Percentiles rank a stretch among this genome's conserved stretches.
phyloP scores from a whole-genome alignment of 2,113 vertebrate genomes.

The Myotis lucifugus region DNA sequence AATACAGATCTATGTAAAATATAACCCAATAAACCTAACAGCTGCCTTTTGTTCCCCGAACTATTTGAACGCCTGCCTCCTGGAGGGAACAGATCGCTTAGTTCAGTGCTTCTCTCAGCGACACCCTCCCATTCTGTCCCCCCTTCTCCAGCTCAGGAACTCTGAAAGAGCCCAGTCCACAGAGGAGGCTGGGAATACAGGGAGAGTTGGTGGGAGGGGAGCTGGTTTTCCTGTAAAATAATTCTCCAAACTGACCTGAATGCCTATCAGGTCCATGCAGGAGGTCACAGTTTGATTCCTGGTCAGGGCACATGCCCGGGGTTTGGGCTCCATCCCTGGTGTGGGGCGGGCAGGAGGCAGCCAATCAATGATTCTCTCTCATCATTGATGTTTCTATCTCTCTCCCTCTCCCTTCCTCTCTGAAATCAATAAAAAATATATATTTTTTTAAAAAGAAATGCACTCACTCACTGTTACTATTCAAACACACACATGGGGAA shows the following conservation, averaged over 20 bases:
- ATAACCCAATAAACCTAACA: constrained; percentile 21
- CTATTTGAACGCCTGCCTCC: neutral
- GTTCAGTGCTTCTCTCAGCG: neutral
- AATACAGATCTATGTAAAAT: neutral
- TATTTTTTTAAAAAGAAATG: neutral
- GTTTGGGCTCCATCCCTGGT: too few relatives aligned
- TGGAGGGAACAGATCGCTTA: neutral
- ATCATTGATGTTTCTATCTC: too few relatives aligned
- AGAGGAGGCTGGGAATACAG: neutral
- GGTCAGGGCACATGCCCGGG: too few relatives aligned
- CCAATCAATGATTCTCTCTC: too few relatives aligned
- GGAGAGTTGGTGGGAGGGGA: neutral
- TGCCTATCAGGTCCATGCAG: neutral
- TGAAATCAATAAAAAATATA: too few relatives aligned
- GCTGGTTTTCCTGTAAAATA: neutral
- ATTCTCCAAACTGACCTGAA: constrained; percentile 11
- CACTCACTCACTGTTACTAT: neutral
- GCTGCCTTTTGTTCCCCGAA: constrained; percentile 26
- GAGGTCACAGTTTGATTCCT: too few relatives aligned
- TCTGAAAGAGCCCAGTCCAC: neutral
- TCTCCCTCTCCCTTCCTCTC: too few relatives aligned
- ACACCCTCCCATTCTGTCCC: neutral
- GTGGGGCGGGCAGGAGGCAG: too few relatives aligned
- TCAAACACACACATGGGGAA: neutral
- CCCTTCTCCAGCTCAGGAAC: neutral